A percentile compares a stretch with the other conserved stretches of the same genome.
Conservation (phyloP, 2,888 invertebrate species). For the Exephanes ischioxanthus region DNA sequence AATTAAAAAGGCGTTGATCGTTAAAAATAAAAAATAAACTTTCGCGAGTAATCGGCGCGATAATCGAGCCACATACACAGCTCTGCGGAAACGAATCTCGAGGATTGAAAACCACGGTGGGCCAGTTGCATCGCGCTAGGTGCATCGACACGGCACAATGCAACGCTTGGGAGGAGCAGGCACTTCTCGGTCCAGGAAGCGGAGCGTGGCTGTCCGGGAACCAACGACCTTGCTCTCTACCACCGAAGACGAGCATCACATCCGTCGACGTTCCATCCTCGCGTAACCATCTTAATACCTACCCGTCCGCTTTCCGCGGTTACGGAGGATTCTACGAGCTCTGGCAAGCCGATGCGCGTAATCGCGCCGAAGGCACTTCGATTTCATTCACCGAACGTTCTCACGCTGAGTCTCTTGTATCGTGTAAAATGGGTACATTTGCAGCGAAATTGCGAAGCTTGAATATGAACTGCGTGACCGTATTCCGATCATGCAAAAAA, state of each 20-base stretch:
- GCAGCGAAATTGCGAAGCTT: not conserved
- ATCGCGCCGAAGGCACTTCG: conserved; percentile 43
- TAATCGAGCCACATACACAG: conserved; percentile 20
- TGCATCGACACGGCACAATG: conserved; percentile 50
- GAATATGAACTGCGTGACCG: not conserved
- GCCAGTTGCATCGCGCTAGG: conserved; percentile 1
- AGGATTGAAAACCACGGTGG: conserved; percentile 18
- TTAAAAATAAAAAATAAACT: conserved; percentile 5
- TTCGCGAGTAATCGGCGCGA: not conserved
- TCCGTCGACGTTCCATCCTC: conserved; percentile 46
- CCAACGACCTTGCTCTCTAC: conserved; percentile 67
- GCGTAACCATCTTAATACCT: conserved; percentile 10
- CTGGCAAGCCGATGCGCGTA: conserved; percentile 14
- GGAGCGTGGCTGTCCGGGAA: conserved; percentile 68
- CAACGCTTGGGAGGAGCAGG: conserved; percentile 67
- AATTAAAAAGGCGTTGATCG: not conserved
- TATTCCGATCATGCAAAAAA: not conserved
- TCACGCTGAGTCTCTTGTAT: conserved; percentile 50
- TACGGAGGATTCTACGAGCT: conserved; percentile 16
- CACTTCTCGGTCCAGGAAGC: conserved; percentile 68
- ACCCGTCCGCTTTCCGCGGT: conserved; percentile 27
- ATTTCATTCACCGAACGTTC: conserved; percentile 46
- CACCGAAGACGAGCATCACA: conserved; percentile 22
- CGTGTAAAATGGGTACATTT: not conserved
- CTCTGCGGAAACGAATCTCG: conserved; percentile 25